Evolutionary conservation across 2,888 invertebrate species (phyloP), one percentile per base, ranked within the genome.

Genomic region (Bibio marci): DNA sequence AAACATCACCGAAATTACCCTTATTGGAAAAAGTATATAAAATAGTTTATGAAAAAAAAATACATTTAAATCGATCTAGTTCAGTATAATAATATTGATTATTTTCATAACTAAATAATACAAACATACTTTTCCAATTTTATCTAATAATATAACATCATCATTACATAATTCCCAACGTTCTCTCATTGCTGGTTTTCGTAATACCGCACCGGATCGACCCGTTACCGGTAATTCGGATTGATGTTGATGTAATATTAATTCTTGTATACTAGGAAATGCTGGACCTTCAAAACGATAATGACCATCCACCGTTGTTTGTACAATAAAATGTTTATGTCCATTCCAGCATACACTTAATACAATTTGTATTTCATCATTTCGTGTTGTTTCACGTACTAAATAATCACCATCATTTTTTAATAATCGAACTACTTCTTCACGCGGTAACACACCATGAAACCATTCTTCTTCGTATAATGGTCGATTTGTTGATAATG

Each of bases 1-100:
- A 92, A 2, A 95, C 95, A 62, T 95, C 94, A 2, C 95, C 95
- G 62, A 95, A 95, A 60, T 95, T 94, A 35, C 95, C 95, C 92
- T 94, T 56, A 33, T n/a, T 13, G 8, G 19, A 15, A 39, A 30
- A 27, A 15, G 2, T 31, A 35, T 8, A 30, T 13, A 17, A 22
- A 26, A 12, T 35, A 41, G 30, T 12, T 37, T n/a, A 38, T 8
- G 12, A 13, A 17, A 37, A 37, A 10, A 25, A 30, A n/a, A n/a
- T 35, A 22, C 11, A 10, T 10, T 27, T 11, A 27, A 11, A 27
- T 11, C 11, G 27, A 7, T 27, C 27, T 11, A 7, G 27, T 10
- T 11, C 22, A 14, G 38, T 25, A 5, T 17, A 10, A 34, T 38
- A 22, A n/a, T 26, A 26, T 30, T 41, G 30, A 37, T 19, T 32